Conservation (phyloP, 1,140 invertebrate species). For the Amyelois transitella region DNA sequence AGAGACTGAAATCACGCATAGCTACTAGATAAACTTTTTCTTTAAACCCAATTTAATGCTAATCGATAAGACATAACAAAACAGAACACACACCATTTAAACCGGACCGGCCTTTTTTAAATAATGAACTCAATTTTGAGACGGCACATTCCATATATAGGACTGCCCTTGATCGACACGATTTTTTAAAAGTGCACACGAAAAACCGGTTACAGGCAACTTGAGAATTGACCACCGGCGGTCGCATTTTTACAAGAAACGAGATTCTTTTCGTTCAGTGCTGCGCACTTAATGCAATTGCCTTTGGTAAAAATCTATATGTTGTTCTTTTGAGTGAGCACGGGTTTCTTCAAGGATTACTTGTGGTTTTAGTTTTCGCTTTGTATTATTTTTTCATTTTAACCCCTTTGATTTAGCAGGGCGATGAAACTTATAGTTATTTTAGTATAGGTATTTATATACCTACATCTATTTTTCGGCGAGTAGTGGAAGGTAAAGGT, state of each 20-base stretch:
- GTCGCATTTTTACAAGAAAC: constrained; percentile 48
- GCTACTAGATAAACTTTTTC: too few species aligned
- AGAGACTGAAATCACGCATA: too few species aligned
- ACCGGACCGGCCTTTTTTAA: neutral
- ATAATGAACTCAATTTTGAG: neutral
- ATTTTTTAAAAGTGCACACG: constrained; percentile 26
- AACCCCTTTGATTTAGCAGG: too few species aligned
- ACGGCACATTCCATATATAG: constrained; percentile 3
- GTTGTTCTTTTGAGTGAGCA: neutral
- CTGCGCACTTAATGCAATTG: constrained; percentile 21
- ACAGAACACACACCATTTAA: neutral
- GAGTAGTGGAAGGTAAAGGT: too few species aligned
- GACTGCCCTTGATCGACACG: constrained; percentile 39
- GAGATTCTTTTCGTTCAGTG: constrained; percentile 26
- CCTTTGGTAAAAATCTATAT: constrained; percentile 9
- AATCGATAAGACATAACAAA: too few species aligned
- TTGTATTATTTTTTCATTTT: too few species aligned
- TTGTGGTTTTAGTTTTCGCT: neutral
- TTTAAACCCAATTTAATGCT: too few species aligned
- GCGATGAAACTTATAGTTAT: too few species aligned
- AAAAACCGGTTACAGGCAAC: constrained; percentile 46
- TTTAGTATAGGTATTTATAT: too few species aligned
- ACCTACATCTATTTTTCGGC: too few species aligned
- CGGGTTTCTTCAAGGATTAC: neutral
- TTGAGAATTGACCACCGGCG: constrained; percentile 24